These are phyloP conservation scores for Ochotona curzoniae DNA, from an alignment of 2,113 vertebrate genomes.

Conservation along the genomic window DNA sequence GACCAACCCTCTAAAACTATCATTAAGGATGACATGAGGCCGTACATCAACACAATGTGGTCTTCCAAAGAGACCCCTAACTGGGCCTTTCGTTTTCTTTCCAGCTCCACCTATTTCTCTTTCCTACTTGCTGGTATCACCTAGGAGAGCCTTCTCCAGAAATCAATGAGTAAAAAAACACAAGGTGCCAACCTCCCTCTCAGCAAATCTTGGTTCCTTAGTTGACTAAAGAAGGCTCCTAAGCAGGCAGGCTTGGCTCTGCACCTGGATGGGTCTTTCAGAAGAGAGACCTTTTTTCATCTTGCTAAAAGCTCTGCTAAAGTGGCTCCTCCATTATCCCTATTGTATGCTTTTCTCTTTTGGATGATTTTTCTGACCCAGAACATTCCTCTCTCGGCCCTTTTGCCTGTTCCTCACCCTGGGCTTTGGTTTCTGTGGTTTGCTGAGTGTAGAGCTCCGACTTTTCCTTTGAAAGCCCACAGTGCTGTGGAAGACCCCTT, in stretches of 20 bases:
- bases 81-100: background rate
- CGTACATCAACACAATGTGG: background rate
- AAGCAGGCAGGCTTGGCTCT: fast-evolving
- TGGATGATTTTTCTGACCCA: background rate
- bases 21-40: background rate
- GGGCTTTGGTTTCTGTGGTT: background rate
- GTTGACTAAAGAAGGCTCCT: background rate
- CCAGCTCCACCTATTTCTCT: background rate
- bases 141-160: background rate
- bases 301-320: background rate
- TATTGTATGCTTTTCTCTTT: too few relatives aligned
- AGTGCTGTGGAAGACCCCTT: background rate
- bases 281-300: background rate
- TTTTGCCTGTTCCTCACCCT: fast-evolving
- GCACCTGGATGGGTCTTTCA: background rate
- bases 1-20: background rate
- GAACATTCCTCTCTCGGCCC: background rate
- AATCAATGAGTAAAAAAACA: background rate
- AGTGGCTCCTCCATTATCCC: too few relatives aligned
- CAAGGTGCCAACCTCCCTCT: too few relatives aligned
- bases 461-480: background rate
- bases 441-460: background rate
- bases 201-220: fast-evolving
- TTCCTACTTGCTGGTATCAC: background rate
- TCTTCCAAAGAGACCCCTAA: background rate